Conservation (phyloP, 2,888 invertebrate species). For the Drosophila sordidapex region DNA sequence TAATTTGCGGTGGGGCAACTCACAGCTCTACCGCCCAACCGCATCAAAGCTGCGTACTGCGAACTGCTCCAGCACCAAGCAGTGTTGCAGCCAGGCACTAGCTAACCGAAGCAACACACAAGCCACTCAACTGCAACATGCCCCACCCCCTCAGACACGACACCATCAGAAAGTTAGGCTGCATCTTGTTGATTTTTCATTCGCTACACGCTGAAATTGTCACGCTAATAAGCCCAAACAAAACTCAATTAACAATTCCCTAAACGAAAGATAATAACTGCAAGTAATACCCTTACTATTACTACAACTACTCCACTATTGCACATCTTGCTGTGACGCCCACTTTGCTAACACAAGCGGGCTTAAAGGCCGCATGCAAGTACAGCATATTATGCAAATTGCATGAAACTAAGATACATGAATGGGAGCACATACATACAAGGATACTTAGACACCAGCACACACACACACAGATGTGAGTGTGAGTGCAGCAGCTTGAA, state of each 20-base stretch:
- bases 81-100: slow-evolving; percentile 55
- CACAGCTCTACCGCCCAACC: slow-evolving; percentile 50
- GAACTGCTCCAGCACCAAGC: slow-evolving; percentile 18
- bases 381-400: slow-evolving; percentile 52
- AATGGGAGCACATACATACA: neutral
- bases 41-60: slow-evolving; percentile 48
- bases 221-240: slow-evolving; percentile 47
- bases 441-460: neutral
- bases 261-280: slow-evolving; percentile 65
- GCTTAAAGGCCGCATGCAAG: slow-evolving; percentile 19
- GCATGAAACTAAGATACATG: slow-evolving; percentile 28
- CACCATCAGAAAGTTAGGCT: neutral
- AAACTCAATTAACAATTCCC: slow-evolving; percentile 71
- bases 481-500: neutral
- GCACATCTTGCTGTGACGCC: slow-evolving; percentile 4
- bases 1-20: slow-evolving; percentile 70
- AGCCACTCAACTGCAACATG: neutral
- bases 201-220: slow-evolving; percentile 28
- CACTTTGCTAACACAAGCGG: neutral
- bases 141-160: neutral
- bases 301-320: neutral
- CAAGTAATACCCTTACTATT: slow-evolving; percentile 5
- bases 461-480: neutral
- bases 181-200: slow-evolving; percentile 24
- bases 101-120: slow-evolving; percentile 49